Conservation (phyloP, 1,140 invertebrate genomes). For the Drosophila malerkotliana region DNA sequence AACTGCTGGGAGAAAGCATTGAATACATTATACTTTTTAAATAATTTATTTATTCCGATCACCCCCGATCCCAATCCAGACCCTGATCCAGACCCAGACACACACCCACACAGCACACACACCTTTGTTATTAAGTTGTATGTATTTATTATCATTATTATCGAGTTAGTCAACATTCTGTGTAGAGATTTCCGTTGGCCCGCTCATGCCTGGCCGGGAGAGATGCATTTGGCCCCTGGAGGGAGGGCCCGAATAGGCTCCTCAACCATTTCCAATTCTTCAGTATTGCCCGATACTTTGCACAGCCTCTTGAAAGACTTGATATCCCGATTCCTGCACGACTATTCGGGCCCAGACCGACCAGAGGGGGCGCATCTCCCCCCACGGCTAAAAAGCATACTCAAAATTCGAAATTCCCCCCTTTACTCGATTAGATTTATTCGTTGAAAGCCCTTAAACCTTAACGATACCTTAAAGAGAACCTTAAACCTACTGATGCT, state of each 20-base stretch:
- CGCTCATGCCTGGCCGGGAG: neutral
- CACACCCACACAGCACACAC: slow-evolving; percentile 17
- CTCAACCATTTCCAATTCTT: neutral
- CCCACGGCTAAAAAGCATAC: neutral
- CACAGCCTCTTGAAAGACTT: neutral
- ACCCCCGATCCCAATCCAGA: neutral
- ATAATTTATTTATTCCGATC: slow-evolving; percentile 66
- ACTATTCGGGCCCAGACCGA: too few species aligned
- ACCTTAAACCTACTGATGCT: slow-evolving; percentile 35
- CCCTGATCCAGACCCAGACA: slow-evolving; percentile 9
- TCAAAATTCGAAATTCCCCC: slow-evolving; percentile 20
- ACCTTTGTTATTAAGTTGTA: slow-evolving; percentile 71
- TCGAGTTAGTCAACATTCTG: slow-evolving; percentile 60
- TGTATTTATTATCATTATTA: slow-evolving; percentile 65
- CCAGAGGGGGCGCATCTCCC: too few species aligned
- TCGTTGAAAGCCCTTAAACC: too few species aligned
- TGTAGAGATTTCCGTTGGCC: slow-evolving; percentile 29
- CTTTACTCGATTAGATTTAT: neutral
- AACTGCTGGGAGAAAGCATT: slow-evolving; percentile 34
- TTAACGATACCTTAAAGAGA: neutral
- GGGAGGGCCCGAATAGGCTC: neutral
- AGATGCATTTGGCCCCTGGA: too few species aligned
- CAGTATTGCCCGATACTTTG: neutral
- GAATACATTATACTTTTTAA: slow-evolving; percentile 51
- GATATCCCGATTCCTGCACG: neutral